A percentile compares a stretch with the other conserved stretches of the same genome.
Conservation (phyloP, 2,113 vertebrate species). For the Eudyptes chrysolophus region DNA sequence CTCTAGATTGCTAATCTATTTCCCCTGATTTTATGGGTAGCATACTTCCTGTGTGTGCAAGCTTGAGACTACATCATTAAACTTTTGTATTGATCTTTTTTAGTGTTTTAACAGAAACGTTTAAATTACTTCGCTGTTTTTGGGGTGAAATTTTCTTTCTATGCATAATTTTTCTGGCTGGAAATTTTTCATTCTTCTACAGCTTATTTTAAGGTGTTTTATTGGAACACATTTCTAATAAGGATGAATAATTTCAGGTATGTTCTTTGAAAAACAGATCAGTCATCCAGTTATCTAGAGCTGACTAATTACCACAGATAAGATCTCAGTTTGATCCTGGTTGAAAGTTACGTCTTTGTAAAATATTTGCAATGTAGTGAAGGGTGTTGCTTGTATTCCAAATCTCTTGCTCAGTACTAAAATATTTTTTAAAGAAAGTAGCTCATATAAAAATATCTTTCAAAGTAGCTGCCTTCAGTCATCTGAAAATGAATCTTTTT, state of each 20-base stretch:
- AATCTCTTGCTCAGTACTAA: background rate
- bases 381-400: background rate
- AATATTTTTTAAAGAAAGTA: background rate
- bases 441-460: background rate
- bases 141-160: background rate
- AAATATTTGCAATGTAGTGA: background rate
- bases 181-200: background rate
- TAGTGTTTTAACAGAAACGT: slow-evolving; percentile 42
- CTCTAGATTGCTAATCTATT: slow-evolving; percentile 54
- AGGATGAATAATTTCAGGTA: background rate
- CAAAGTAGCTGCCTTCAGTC: background rate
- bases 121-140: slow-evolving; percentile 4
- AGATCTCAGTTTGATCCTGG: background rate
- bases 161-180: background rate
- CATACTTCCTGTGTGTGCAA: slow-evolving; percentile 44
- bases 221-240: background rate
- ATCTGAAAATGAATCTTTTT: background rate
- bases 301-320: background rate
- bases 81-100: slow-evolving; percentile 53
- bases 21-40: slow-evolving; percentile 45
- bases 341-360: background rate
- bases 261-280: background rate
- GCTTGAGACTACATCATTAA: slow-evolving; percentile 31
- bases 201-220: background rate
- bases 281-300: background rate